phyloP scores from a whole-genome alignment of 1,140 invertebrate genomes.

The Lepidostoma basale region DNA sequence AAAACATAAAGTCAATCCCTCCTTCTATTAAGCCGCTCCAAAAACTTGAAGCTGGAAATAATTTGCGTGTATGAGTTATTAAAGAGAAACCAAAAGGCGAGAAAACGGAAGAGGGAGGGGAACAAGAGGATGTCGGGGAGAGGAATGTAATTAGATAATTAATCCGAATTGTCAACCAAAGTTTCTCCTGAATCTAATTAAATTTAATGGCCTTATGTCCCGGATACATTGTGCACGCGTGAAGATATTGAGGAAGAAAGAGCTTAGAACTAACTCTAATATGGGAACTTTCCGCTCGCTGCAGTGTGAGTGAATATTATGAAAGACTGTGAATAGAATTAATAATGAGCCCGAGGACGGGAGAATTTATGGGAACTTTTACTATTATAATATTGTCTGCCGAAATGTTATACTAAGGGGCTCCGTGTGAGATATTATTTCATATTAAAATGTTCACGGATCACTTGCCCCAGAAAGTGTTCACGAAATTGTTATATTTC shows the following conservation, averaged over 20 bases:
- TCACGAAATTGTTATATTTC: too few relatives aligned
- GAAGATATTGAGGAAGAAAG: not conserved
- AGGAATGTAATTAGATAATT: slow-evolving; percentile 44
- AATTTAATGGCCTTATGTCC: slow-evolving; percentile 38
- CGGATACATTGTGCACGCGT: not conserved
- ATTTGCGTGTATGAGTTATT: slow-evolving; percentile 32
- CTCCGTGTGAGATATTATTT: slow-evolving; percentile 11
- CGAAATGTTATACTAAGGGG: slow-evolving; percentile 32
- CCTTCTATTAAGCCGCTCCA: slow-evolving; percentile 12
- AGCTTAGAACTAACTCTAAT: not conserved
- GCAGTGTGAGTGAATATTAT: slow-evolving; percentile 22
- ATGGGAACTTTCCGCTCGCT: not conserved
- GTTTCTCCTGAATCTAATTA: slow-evolving; percentile 41
- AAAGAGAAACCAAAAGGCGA: slow-evolving; percentile 26
- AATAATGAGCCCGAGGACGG: slow-evolving; percentile 16
- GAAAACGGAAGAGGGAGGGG: slow-evolving; percentile 12
- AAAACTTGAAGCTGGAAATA: slow-evolving; percentile 20
- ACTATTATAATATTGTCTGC: slow-evolving; percentile 32
- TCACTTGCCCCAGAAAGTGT: too few relatives aligned
- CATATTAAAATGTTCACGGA: too few relatives aligned
- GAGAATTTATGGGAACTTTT: slow-evolving; percentile 36
- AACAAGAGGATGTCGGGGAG: slow-evolving; percentile 18
- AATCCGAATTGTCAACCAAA: slow-evolving; percentile 45
- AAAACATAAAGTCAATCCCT: slow-evolving; percentile 15
- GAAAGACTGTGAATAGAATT: slow-evolving; percentile 23